Base-by-base conservation (phyloP, 2,888 invertebrate species). In the Octonoba sinensis region DNA sequence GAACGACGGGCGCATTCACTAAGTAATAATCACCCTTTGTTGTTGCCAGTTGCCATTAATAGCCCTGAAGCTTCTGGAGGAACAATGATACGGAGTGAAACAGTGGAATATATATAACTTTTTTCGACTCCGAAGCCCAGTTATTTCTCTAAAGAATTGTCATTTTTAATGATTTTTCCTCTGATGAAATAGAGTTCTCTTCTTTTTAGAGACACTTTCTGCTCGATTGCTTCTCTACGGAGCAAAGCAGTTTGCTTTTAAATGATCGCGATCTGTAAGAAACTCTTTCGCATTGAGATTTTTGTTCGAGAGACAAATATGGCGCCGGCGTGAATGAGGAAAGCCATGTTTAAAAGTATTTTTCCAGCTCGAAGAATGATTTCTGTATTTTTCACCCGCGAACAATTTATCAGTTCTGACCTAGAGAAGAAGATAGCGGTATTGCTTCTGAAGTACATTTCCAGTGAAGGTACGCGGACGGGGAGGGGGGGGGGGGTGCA, bases 1-100 rank as follows among this genome's bases (percentile, higher is more conserved):
- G 70, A 65, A 67, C 69, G 77, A 70, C 66, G 67, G 79, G 69
- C 72, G 67, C 47, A 70, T 70, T 77, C 70, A 49, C 72, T 72
- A 72, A 79, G 79, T 79, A 79, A 79, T 79, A 79, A 79, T 79
- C 79, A 79, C 79, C 67, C 72, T 69, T 73, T 79, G 79, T 79
- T 72, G 79, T 65, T 73, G 79, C 79, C 72, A 72, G 78, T 78
- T 69, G 72, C 79, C 79, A 67, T 79, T 79, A 79, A 79, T 79
- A 79, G 79, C 79, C 73, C 79, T n/a, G 62, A 24, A 73, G 67
- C 59, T 56, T 47, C 54, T 67, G 22, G 27, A 69, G 67, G 72
- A 73, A 79, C 67, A 73, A 79, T 69, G 79, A 79, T 73, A 67
- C 57, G 36, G 57, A 22, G 27, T 20, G 62, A 73, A 73, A 79